These are phyloP conservation scores for Hymenochirus boettgeri DNA, from an alignment of 2,113 vertebrate species.

Conservation along the genomic window DNA sequence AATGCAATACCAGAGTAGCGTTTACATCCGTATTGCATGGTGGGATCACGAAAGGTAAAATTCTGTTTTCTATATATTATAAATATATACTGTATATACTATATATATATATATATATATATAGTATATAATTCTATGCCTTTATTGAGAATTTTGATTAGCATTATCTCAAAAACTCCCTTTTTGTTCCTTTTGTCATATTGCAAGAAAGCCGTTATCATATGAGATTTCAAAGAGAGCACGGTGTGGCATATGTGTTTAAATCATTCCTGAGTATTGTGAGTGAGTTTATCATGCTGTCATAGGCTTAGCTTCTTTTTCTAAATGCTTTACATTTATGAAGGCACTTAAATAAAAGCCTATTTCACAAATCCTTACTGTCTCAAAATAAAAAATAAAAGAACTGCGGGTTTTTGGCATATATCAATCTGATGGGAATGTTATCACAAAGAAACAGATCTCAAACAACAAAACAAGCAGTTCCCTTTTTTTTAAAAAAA, in stretches of 20 bases:
- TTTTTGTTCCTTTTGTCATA: conserved; percentile 2
- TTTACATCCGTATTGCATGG: no score
- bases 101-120: no score
- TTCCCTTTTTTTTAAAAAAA: not conserved
- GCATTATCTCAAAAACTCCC: not conserved
- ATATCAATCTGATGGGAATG: conserved; percentile 51
- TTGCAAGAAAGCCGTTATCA: not conserved
- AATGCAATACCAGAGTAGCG: no score
- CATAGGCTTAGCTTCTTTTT: conserved; percentile 8
- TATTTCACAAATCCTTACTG: conserved; percentile 37
- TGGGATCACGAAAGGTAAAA: no score
- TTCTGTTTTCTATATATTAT: no score
- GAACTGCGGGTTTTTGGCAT: conserved; percentile 42
- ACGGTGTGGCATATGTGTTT: not conserved
- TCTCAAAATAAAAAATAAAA: conserved; percentile 31
- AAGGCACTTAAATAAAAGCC: conserved; percentile 48
- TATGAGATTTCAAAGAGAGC: not conserved
- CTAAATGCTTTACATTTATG: conserved; percentile 30
- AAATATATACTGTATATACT: no score
- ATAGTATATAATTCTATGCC: no score
- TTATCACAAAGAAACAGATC: conserved; percentile 49
- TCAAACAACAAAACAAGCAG: conserved; percentile 38
- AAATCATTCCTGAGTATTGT: not conserved
- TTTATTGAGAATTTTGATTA: conserved; percentile 6
- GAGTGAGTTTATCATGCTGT: conserved; percentile 5